Evolutionary conservation across 1,140 invertebrate genomes (phyloP), one percentile per base, ranked within the genome.

Genomic region (Andrena cerasifolii): DNA sequence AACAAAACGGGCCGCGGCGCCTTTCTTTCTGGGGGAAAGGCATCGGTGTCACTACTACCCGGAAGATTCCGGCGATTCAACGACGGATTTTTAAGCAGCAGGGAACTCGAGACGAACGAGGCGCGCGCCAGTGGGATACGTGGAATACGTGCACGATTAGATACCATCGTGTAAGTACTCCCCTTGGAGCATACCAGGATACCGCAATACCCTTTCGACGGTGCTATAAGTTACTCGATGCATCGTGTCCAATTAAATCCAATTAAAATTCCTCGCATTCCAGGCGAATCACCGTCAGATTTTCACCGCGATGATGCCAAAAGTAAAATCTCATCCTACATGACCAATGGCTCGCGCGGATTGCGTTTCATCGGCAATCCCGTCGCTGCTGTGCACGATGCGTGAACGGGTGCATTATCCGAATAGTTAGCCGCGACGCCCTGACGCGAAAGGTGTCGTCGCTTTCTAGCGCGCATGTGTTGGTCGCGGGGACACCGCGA

Each of bases 391-490:
- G n/a, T 36, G 28, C 33, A 49, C n/a, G 36, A 43, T 31, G 33
- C 63, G 18, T 59, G 33, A 18, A 59, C 24, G 12, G 3, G 21
- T 16, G 54, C 12, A 59, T 76, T 71, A 71, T 65, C 14, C 65
- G 8, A 5, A 14, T 16, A 28, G 24, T 59, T 81, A 71, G n/a
- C 21, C 26, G 58, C 45, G n/a, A n/a, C n/a, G n/a, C n/a, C n/a
- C n/a, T n/a, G n/a, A 8, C 58, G 40, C 54, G 53, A 78, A 77
- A 78, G 56, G 66, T 81, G 47, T 77, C 66, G 53, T 72, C 68
- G 72, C 66, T 81, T 83, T 83, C 73, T 83, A 83, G 65, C 24
- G 28, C 53, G 28, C 26, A n/a, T 28, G 14, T 16, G 18, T 18
- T n/a, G n/a, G 3, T n/a, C 21, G 26, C 18, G 24, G 14, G 33